Percentiles rank a stretch among this genome's conserved stretches.
Evolutionary conservation across 2,113 vertebrate genomes (phyloP).

Genomic region (Marmota monax): DNA sequence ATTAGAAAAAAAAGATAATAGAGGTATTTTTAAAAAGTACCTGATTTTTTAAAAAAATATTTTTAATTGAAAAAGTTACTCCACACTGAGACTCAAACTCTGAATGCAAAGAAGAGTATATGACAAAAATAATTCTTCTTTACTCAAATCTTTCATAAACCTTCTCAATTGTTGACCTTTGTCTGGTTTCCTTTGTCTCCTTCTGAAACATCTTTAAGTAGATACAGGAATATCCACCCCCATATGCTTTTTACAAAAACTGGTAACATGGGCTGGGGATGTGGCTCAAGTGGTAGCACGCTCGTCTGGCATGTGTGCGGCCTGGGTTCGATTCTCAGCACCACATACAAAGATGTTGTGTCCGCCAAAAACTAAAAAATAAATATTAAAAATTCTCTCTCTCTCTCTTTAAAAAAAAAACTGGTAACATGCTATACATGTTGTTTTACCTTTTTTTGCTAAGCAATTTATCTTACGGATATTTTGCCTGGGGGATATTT

Average conservation of each 20-base stretch:
- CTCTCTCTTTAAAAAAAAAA: neutral
- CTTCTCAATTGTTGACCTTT: neutral
- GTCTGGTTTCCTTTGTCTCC: neutral
- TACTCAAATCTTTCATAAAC: neutral
- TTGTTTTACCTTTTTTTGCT: neutral
- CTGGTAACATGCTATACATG: neutral
- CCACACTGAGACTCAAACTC: neutral
- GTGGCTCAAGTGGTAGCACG: no score
- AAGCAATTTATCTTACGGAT: neutral
- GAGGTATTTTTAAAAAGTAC: neutral
- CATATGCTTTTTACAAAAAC: neutral
- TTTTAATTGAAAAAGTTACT: slow-evolving; percentile 47
- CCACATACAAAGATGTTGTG: no score
- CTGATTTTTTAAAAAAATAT: neutral
- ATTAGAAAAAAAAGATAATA: no score
- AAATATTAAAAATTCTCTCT: no score
- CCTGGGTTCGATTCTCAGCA: no score
- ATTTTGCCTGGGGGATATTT: slow-evolving; percentile 9
- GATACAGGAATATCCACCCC: neutral
- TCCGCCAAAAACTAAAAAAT: no score
- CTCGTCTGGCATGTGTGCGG: no score
- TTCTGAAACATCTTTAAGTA: neutral
- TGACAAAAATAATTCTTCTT: neutral
- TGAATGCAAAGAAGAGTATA: neutral
- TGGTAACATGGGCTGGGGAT: neutral